Evolutionary conservation across 2,888 invertebrate species (phyloP).

Genomic region (Perdita meconis): DNA sequence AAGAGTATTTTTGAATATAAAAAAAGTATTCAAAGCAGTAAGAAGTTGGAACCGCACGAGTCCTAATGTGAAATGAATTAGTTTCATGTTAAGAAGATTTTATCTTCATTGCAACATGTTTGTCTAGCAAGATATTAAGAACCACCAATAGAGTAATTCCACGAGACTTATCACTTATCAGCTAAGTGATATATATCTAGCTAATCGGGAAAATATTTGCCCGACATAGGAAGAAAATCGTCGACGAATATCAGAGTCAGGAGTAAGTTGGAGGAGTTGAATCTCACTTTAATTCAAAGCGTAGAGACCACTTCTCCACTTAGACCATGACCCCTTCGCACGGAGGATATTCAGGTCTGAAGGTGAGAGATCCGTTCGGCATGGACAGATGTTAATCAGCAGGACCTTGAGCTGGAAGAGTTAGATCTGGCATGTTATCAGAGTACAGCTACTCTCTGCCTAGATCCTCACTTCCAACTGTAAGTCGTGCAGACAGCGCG

Average conservation of each 20-base stretch:
- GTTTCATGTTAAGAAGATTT: conserved; percentile 27
- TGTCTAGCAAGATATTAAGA: conserved; percentile 35
- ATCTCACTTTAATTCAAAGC: conserved; percentile 88
- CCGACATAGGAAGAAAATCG: conserved; percentile 47
- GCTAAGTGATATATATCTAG: conserved; percentile 16
- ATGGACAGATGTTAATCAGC: conserved; percentile 67
- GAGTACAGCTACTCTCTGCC: conserved; percentile 83
- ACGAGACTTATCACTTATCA: conserved; percentile 42
- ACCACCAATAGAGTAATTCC: conserved; percentile 36
- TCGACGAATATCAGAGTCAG: too few species aligned
- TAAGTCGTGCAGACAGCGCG: conserved; percentile 77
- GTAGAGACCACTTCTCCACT: conserved; percentile 89
- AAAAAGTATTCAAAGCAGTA: background rate
- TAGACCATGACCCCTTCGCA: conserved; percentile 82
- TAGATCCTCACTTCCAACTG: conserved; percentile 89
- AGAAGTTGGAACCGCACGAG: background rate
- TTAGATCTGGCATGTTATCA: conserved; percentile 88
- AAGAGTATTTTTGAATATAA: background rate
- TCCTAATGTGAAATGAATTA: too few species aligned
- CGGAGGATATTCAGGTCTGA: background rate
- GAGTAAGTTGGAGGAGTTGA: conserved; percentile 91
- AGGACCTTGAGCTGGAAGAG: conserved; percentile 89
- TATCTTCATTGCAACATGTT: conserved; percentile 30
- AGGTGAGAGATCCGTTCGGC: conserved; percentile 10
- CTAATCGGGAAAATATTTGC: conserved; percentile 9